Conservation (phyloP, 2,113 vertebrate genomes). For the Jacana jacana region DNA sequence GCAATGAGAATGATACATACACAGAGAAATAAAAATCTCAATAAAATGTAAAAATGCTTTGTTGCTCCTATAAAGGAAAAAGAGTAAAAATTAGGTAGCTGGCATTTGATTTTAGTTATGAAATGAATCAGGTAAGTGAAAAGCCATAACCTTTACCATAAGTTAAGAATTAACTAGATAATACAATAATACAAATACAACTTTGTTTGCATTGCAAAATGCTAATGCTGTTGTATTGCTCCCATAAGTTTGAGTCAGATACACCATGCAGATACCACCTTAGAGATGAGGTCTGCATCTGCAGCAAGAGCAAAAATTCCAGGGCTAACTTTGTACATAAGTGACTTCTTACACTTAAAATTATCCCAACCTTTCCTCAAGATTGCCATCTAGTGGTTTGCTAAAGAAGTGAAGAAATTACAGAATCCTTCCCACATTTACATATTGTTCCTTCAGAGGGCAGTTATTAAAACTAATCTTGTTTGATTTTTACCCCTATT, state of each 20-base stretch:
- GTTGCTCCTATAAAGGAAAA: background rate
- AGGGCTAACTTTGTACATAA: background rate
- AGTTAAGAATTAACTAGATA: background rate
- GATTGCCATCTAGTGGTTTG: conserved; percentile 53
- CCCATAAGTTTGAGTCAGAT: background rate
- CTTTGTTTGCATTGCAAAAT: background rate
- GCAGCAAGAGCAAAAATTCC: background rate
- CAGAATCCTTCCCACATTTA: accelerated
- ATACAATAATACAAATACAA: background rate
- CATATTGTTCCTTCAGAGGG: background rate
- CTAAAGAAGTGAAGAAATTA: background rate
- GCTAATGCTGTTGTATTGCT: background rate
- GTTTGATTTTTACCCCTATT: background rate
- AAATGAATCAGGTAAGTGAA: background rate
- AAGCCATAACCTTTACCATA: background rate
- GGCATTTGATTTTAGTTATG: background rate
- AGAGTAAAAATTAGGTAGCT: background rate
- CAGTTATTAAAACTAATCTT: background rate
- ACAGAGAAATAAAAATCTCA: background rate
- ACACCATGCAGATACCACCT: background rate
- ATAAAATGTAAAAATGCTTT: background rate
- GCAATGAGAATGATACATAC: background rate
- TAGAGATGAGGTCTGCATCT: background rate
- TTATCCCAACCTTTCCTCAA: conserved; percentile 6
- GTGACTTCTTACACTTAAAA: background rate